These are phyloP conservation scores for Lysandra coridon DNA, from an alignment of 2,888 invertebrate genomes.

Conservation along the genomic window DNA sequence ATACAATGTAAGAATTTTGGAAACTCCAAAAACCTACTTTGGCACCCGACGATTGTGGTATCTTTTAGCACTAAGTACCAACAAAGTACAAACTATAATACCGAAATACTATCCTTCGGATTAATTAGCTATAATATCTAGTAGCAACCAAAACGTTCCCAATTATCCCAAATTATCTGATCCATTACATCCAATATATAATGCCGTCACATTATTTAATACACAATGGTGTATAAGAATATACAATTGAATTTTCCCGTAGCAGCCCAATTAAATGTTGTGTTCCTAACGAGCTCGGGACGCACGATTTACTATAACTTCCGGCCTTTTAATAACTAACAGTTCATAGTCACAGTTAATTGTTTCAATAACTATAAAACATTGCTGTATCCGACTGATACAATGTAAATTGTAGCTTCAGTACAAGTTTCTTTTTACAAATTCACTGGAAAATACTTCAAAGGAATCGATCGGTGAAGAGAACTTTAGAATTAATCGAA, in stretches of 20 bases:
- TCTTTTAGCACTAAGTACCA: background rate
- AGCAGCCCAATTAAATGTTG: conserved; percentile 12
- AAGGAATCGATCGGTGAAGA: background rate
- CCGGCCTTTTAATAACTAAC: background rate
- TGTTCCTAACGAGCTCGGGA: background rate
- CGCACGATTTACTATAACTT: background rate
- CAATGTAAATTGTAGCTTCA: background rate
- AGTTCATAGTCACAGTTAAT: background rate
- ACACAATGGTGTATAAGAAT: background rate
- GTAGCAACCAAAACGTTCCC: too few species aligned
- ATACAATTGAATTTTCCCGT: background rate
- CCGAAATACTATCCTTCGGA: too few species aligned
- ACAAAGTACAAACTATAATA: background rate
- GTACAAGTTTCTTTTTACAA: background rate
- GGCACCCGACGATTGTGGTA: too few species aligned
- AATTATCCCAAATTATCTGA: background rate
- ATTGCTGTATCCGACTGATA: background rate
- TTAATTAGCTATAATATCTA: too few species aligned
- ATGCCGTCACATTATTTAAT: background rate
- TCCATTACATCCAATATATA: background rate
- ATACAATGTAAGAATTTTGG: background rate
- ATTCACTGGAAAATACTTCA: background rate
- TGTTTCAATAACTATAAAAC: background rate
- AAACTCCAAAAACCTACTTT: background rate
- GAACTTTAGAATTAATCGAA: background rate